Base-by-base conservation (phyloP, 2,888 invertebrate species). In the Cremastinae sp. region DNA sequence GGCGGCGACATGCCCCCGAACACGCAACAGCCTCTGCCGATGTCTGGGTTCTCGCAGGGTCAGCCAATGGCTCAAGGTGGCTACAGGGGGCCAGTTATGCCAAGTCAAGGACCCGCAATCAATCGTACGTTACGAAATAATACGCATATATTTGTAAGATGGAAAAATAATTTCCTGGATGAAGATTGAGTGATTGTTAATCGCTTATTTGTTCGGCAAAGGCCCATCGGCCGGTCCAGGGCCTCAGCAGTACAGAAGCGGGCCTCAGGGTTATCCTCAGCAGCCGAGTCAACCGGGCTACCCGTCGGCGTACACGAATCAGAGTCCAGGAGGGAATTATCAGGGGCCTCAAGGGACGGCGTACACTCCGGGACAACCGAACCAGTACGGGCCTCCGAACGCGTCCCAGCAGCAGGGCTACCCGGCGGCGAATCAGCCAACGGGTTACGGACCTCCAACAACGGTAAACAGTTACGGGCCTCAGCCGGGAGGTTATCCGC, bases 271-370 rank as follows among this genome's bases (percentile, higher is more conserved):
- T 16, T 94, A 94, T 88, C 93, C 93, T 7, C 94, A 94, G 85
- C 91, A 94, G 83, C 93, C 93, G 43, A 93, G 93, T 84, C 93
- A 93, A 74, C 94, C 94, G 87, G 93, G 88, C 49, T 89, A 90
- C 78, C 88, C 90, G n/a, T 86, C 92, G 0, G 92, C 92, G 80
- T 93, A 93, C 83, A 91, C 92, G 84, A 91, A 91, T 81, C 91
- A 91, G 75, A 91, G 91, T 78, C 91, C 91, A 49, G 92, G 90
- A 8, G 90, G 90, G 59, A 94, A 93, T 87, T 94, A 94, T 51
- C 94, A 94, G 62, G 94, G 94, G 85, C 92, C 92, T 68, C 91
- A 91, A 79, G 92, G 92, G 12, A 73, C 85, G 4, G 84, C 84
- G 2, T 88, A 88, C 53, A 85, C 84, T 5, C 84, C 92, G 0